These are phyloP conservation scores for Leptatherina wallacei DNA, from an alignment of 2,797 vertebrate species.

Conservation along the genomic window DNA sequence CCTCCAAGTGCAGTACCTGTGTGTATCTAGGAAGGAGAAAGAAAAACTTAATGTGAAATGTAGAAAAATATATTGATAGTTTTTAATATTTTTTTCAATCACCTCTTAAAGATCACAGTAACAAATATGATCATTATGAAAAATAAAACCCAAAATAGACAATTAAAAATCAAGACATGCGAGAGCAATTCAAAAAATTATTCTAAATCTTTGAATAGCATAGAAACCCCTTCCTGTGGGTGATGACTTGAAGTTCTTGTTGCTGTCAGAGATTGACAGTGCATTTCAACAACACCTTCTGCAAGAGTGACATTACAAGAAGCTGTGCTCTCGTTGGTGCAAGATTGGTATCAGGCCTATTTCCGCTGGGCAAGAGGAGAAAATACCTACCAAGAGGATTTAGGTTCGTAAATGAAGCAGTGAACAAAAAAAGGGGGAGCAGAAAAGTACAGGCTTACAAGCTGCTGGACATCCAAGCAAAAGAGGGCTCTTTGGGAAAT, in stretches of 20 bases:
- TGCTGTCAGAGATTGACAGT: neutral
- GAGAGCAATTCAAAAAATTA: neutral
- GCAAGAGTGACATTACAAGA: constrained; percentile 11
- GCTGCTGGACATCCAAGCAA: constrained; percentile 32
- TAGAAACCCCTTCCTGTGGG: neutral
- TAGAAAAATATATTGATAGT: neutral
- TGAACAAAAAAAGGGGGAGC: constrained; percentile 14
- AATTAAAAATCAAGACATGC: neutral
- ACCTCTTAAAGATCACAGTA: too few species aligned
- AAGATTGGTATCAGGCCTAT: neutral
- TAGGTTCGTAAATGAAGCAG: constrained; percentile 22
- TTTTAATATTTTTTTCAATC: too few species aligned
- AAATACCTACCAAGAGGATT: constrained; percentile 9
- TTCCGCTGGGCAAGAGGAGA: constrained; percentile 21
- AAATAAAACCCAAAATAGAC: too few species aligned
- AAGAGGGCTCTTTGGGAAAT: constrained; percentile 35
- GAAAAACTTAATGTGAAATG: neutral
- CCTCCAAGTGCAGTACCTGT: neutral
- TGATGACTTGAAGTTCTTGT: neutral
- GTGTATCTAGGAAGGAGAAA: neutral
- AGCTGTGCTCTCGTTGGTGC: neutral
- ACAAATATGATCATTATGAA: too few species aligned
- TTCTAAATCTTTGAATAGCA: neutral
- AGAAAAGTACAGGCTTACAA: constrained; percentile 17
- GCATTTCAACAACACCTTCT: neutral